Percentiles rank a stretch among this genome's conserved stretches.
phyloP scores from a whole-genome alignment of 2,797 vertebrate species.

The Chrosomus eos region DNA sequence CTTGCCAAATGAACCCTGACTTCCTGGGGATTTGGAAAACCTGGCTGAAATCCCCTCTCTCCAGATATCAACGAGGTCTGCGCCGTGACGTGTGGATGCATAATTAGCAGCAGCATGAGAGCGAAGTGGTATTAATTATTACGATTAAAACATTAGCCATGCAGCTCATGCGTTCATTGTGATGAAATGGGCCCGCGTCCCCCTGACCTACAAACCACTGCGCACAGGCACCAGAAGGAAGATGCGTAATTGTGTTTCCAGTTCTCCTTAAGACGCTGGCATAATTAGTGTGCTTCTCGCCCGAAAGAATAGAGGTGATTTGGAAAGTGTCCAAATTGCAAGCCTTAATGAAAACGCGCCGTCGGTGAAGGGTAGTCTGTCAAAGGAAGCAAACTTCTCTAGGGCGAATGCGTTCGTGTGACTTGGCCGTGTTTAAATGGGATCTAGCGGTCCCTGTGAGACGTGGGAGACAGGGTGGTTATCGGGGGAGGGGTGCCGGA shows the following conservation, averaged over 20 bases:
- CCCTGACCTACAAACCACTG: conserved; percentile 63
- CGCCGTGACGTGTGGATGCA: conserved; percentile 51
- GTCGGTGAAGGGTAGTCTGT: conserved; percentile 74
- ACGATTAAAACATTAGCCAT: conserved; percentile 66
- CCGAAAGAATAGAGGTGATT: conserved; percentile 76
- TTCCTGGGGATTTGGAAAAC: conserved; percentile 51
- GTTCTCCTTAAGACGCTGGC: conserved; percentile 78
- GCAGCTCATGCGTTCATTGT: conserved; percentile 53
- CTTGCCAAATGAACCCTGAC: conserved; percentile 55
- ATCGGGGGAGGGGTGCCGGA: conserved; percentile 48
- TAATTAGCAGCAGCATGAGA: conserved; percentile 61
- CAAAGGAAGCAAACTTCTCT: conserved; percentile 77
- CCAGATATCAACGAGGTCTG: conserved; percentile 17
- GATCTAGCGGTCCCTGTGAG: conserved; percentile 75
- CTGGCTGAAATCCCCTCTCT: conserved; percentile 46
- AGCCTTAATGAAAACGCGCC: conserved; percentile 76
- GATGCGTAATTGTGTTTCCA: conserved; percentile 76
- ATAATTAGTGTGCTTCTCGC: conserved; percentile 79
- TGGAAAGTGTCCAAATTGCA: conserved; percentile 84
- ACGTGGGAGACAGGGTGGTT: conserved; percentile 64
- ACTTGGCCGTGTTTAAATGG: conserved; percentile 75
- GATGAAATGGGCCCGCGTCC: conserved; percentile 54
- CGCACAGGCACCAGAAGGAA: conserved; percentile 71
- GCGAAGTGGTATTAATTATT: conserved; percentile 65
- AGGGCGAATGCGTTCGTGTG: conserved; percentile 74